Conservation (phyloP, 2,113 vertebrate species). For the Melanerpes formicivorus region DNA sequence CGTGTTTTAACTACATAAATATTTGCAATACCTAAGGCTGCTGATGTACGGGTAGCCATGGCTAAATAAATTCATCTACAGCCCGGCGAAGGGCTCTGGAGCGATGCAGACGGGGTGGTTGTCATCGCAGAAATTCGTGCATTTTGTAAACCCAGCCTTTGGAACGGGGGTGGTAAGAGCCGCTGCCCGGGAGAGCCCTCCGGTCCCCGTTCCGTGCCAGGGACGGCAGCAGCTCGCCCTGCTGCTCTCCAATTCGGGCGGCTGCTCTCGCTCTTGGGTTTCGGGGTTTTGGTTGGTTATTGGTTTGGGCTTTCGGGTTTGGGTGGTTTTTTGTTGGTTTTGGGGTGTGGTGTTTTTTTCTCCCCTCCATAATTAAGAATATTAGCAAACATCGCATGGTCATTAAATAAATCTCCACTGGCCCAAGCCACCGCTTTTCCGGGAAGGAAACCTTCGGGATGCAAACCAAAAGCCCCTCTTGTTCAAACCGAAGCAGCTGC, state of each 20-base stretch:
- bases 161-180: not conserved
- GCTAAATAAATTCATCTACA: not conserved
- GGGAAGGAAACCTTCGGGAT: not conserved
- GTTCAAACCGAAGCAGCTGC: not conserved
- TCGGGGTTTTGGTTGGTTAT: not conserved
- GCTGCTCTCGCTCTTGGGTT: fast-evolving
- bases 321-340: too few relatives aligned
- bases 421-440: not conserved
- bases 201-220: not conserved
- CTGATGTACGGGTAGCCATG: fast-evolving
- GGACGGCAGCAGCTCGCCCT: not conserved
- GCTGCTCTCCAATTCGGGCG: not conserved
- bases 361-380: not conserved
- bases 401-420: not conserved
- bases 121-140: fast-evolving
- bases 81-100: not conserved
- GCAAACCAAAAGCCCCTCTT: not conserved
- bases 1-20: not conserved
- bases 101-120: fast-evolving
- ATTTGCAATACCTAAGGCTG: not conserved
- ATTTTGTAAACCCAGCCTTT: fast-evolving
- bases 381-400: fast-evolving
- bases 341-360: too few relatives aligned
- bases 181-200: not conserved
- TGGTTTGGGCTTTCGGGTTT: not conserved